Conservation (phyloP, 30 jellyfish, hydroid and myxozoan species). For the Aurelia sp. region DNA sequence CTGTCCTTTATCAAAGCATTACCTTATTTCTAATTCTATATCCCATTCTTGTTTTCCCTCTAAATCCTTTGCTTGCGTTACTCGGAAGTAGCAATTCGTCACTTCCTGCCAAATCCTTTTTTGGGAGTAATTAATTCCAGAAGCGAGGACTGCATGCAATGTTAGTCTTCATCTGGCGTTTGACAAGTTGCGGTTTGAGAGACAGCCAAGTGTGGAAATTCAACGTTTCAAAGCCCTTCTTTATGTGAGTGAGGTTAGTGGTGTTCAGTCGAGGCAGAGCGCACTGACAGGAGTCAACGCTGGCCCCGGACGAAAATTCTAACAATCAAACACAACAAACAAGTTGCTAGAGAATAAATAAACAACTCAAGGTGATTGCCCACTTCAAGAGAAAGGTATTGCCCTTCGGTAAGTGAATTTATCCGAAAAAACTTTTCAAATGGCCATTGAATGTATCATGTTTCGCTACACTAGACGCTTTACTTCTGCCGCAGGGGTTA, state of each 20-base stretch:
- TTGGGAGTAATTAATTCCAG: constrained; percentile 82
- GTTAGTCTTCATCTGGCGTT: constrained; percentile 72
- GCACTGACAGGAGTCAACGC: constrained; percentile 58
- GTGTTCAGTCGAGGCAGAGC: constrained; percentile 85
- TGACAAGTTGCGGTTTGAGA: constrained; percentile 87
- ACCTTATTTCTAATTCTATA: too few relatives aligned
- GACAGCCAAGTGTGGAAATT: constrained; percentile 87
- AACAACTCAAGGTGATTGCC: constrained; percentile 1
- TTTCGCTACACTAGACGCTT: too few relatives aligned
- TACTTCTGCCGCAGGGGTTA: constrained; percentile 8
- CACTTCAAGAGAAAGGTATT: not conserved
- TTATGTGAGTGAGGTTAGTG: constrained; percentile 63
- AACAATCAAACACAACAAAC: constrained; percentile 4
- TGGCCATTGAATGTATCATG: too few relatives aligned
- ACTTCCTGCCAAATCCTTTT: constrained; percentile 74
- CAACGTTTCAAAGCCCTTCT: constrained; percentile 46
- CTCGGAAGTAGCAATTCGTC: constrained; percentile 81
- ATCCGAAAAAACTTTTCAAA: too few relatives aligned
- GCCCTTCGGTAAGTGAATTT: too few relatives aligned
- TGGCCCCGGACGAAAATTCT: constrained; percentile 73
- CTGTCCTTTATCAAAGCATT: not conserved
- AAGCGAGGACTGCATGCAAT: constrained; percentile 76
- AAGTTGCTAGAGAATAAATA: not conserved
- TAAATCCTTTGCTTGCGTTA: constrained; percentile 11
- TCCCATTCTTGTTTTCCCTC: not conserved